These are phyloP conservation scores for Apodemus speciosus DNA, from an alignment of 2,113 vertebrate species.

Conservation along the genomic window DNA sequence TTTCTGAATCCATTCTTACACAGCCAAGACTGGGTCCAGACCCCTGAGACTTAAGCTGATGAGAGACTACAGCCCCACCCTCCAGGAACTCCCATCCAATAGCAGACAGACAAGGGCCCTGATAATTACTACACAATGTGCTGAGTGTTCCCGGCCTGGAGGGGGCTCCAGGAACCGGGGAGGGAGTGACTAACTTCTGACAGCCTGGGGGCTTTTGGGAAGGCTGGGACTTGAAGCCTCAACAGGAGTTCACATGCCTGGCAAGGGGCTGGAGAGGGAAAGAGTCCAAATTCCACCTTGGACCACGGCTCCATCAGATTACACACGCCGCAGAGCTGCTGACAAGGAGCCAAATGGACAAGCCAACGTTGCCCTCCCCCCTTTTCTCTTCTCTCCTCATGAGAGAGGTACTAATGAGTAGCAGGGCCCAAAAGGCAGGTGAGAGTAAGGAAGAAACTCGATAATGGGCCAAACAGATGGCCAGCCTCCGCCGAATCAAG, in stretches of 20 bases:
- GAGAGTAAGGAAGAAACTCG: not conserved
- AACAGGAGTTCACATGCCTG: conserved; percentile 78
- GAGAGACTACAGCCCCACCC: not conserved
- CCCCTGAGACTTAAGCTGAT: not conserved
- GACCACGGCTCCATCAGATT: conserved; percentile 75
- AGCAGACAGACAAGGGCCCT: not conserved
- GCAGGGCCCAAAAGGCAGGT: conserved; percentile 27
- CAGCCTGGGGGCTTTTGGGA: conserved; percentile 54
- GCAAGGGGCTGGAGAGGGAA: conserved; percentile 69
- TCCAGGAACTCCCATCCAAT: not conserved
- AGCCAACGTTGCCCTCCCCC: conserved; percentile 52
- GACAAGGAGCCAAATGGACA: conserved; percentile 67
- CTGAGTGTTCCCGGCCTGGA: conserved; percentile 46
- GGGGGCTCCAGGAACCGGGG: conserved; percentile 50
- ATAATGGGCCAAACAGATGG: not conserved
- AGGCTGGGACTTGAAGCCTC: conserved; percentile 67
- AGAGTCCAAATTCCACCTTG: conserved; percentile 66
- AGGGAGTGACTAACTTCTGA: conserved; percentile 69
- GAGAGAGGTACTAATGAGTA: conserved; percentile 65
- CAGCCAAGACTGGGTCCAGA: not conserved
- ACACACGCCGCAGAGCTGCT: conserved; percentile 55
- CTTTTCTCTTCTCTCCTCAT: not conserved
- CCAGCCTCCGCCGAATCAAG: not conserved
- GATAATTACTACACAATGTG: conserved; percentile 43
- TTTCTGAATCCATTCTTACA: not conserved